Percentiles rank a stretch among this genome's conserved stretches.
Evolutionary conservation across 2,888 invertebrate species (phyloP).

Genomic region (Calliopum simillimum): DNA sequence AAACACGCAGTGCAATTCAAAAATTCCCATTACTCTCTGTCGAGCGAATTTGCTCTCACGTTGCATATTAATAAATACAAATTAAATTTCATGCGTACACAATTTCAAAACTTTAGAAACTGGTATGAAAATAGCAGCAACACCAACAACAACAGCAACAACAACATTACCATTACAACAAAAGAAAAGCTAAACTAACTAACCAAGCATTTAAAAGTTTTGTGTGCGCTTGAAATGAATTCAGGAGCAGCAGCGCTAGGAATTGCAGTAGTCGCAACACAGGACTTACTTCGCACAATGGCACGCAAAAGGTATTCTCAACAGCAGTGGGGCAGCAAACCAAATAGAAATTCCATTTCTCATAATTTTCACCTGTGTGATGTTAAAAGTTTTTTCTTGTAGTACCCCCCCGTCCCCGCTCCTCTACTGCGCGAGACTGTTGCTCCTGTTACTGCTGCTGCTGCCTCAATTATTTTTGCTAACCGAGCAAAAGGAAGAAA

Average conservation of each 20-base stretch:
- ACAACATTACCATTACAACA: neutral
- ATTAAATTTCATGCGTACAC: constrained; percentile 10
- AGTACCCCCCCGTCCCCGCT: no score
- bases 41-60: neutral
- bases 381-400: constrained; percentile 5
- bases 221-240: no score
- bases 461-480: constrained; percentile 1
- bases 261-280: no score
- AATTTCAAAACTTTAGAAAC: constrained; percentile 15
- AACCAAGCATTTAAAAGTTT: no score
- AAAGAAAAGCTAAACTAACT: no score
- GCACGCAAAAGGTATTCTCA: no score
- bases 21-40: no score
- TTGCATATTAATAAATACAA: neutral
- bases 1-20: no score
- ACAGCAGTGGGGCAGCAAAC: neutral
- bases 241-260: no score
- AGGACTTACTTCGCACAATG: no score
- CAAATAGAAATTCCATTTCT: constrained; percentile 9
- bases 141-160: neutral
- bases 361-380: constrained; percentile 21
- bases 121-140: neutral
- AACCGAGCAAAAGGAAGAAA: neutral
- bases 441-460: no score
- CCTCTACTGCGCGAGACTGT: no score